These are phyloP conservation scores for Chironomus tentans DNA, from an alignment of 2,888 invertebrate species.

Conservation along the genomic window DNA sequence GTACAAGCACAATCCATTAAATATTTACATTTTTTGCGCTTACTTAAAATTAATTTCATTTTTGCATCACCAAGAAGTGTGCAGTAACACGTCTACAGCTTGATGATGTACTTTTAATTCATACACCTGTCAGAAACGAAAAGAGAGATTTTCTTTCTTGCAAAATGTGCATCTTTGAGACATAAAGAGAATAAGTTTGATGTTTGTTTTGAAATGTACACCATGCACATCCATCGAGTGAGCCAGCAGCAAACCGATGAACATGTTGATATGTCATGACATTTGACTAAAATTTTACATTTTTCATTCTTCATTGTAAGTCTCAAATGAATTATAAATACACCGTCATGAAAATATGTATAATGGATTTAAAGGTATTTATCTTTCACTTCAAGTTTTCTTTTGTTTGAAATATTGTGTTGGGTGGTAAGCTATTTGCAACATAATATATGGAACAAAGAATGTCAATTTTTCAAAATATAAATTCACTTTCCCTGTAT, in stretches of 20 bases:
- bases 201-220: not conserved
- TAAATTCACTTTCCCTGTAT: too few species aligned
- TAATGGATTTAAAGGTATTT: not conserved
- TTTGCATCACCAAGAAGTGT: not conserved
- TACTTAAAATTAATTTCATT: not conserved
- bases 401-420: too few species aligned
- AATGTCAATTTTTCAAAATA: too few species aligned
- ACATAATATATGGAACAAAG: too few species aligned
- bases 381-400: not conserved
- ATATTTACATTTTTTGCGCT: constrained; percentile 9
- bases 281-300: not conserved
- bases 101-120: not conserved
- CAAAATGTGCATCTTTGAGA: not conserved
- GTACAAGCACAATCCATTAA: constrained; percentile 16
- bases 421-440: too few species aligned
- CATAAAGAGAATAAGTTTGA: not conserved
- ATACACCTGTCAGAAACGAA: constrained; percentile 20
- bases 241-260: not conserved
- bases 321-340: not conserved
- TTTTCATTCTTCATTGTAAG: not conserved
- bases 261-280: not conserved
- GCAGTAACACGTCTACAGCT: not conserved
- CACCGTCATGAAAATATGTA: not conserved
- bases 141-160: not conserved
- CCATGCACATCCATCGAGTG: not conserved